These are phyloP conservation scores for Drosophila azteca DNA, from an alignment of 1,140 invertebrate species.

Conservation along the genomic window DNA sequence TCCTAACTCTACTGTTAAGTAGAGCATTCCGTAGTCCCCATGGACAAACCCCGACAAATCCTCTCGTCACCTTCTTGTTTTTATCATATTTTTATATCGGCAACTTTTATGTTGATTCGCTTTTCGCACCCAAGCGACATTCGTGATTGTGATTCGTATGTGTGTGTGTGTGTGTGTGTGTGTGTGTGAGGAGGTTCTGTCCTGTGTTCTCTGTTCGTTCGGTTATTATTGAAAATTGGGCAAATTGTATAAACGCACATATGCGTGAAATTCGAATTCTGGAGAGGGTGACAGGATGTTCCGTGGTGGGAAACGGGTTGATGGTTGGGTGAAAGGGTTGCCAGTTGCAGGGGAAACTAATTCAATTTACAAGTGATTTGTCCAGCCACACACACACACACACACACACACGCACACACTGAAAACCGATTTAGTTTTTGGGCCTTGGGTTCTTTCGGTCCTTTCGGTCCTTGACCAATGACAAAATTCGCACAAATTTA, in stretches of 20 bases:
- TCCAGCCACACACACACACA: slow-evolving; percentile 71
- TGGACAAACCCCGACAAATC: background rate
- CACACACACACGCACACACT: slow-evolving; percentile 78
- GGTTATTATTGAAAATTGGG: slow-evolving; percentile 80
- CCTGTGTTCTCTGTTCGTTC: slow-evolving; percentile 6
- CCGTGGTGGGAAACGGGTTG: background rate
- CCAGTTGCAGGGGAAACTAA: slow-evolving; percentile 62
- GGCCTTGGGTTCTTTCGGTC: slow-evolving; percentile 16
- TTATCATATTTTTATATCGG: slow-evolving; percentile 60
- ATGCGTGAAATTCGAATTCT: slow-evolving; percentile 82
- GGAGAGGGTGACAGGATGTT: slow-evolving; percentile 19
- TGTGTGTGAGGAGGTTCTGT: slow-evolving; percentile 49
- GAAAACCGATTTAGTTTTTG: slow-evolving; percentile 74
- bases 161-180: no score
- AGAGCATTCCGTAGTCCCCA: slow-evolving; percentile 20
- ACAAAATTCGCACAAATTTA: slow-evolving; percentile 63
- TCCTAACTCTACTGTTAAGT: no score
- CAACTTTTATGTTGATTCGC: slow-evolving; percentile 68
- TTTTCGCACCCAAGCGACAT: slow-evolving; percentile 48
- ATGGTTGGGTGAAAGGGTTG: slow-evolving; percentile 60
- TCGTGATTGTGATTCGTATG: background rate
- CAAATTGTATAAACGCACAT: slow-evolving; percentile 83
- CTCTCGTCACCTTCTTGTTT: background rate
- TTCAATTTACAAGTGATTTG: slow-evolving; percentile 83
- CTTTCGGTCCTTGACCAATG: slow-evolving; percentile 56